Conservation (phyloP, 2,113 vertebrate species). For the Gopherus evgoodei region DNA sequence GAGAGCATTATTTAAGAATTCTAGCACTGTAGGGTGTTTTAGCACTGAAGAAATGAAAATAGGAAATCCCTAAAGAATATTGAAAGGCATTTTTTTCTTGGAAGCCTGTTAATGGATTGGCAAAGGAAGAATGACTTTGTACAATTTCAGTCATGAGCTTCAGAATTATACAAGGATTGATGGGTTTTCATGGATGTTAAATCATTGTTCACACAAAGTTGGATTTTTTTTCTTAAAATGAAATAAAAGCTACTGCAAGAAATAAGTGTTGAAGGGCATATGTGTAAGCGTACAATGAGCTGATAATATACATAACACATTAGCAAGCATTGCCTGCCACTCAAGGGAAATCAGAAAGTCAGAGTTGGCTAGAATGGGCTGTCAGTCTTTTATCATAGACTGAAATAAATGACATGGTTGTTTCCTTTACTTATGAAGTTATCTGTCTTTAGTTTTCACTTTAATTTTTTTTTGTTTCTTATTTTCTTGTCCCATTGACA, state of each 20-base stretch:
- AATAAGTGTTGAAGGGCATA: not conserved
- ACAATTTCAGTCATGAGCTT: not conserved
- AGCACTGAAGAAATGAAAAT: not conserved
- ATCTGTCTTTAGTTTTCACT: not conserved
- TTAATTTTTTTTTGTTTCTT: not conserved
- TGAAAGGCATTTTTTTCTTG: not conserved
- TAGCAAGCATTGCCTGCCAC: not conserved
- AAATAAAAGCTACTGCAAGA: not conserved
- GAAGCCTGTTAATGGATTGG: not conserved
- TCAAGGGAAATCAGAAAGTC: not conserved
- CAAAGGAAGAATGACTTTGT: not conserved
- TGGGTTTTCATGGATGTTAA: not conserved
- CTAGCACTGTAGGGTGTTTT: not conserved
- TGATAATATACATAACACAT: not conserved
- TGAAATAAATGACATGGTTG: not conserved
- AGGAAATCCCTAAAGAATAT: not conserved
- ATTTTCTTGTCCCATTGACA: not conserved
- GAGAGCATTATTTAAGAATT: not conserved
- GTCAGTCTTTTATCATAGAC: not conserved
- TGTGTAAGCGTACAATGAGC: not conserved
- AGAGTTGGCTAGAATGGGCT: accelerated
- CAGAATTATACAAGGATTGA: not conserved
- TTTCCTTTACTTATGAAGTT: not conserved
- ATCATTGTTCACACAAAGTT: not conserved
- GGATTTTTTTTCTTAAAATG: not conserved